Evolutionary conservation across 23 tunicate genomes (phyloP).

Genomic region (Styela clava): DNA sequence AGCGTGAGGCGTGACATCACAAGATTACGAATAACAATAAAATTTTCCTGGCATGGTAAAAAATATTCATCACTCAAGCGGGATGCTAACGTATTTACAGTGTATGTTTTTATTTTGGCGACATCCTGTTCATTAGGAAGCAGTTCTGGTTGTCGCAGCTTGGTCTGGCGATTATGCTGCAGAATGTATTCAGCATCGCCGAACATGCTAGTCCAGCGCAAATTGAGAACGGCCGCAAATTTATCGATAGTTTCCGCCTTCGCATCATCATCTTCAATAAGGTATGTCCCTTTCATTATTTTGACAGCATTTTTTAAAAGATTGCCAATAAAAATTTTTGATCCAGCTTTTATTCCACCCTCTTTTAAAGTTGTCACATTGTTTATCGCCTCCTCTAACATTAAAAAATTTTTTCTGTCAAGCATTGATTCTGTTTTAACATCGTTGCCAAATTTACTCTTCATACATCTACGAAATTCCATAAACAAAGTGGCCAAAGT

Average conservation of each 20-base stretch:
- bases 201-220: background rate
- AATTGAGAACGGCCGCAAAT: background rate
- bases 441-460: background rate
- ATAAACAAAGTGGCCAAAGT: background rate
- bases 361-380: background rate
- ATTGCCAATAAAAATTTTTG: background rate
- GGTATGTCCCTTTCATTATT: background rate
- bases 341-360: background rate
- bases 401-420: background rate
- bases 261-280: background rate
- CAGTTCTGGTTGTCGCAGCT: background rate
- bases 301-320: background rate
- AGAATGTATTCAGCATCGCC: background rate
- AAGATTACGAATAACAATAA: background rate
- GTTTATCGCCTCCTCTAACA: background rate
- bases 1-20: background rate
- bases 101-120: background rate
- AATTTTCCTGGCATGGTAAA: background rate
- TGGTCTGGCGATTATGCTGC: background rate
- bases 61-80: background rate
- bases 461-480: background rate
- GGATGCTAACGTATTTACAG: background rate
- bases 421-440: background rate
- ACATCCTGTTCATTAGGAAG: background rate
- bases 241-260: background rate